Base-by-base conservation (phyloP, 2,797 vertebrate genomes). In the Dicrostonyx torquatus region DNA sequence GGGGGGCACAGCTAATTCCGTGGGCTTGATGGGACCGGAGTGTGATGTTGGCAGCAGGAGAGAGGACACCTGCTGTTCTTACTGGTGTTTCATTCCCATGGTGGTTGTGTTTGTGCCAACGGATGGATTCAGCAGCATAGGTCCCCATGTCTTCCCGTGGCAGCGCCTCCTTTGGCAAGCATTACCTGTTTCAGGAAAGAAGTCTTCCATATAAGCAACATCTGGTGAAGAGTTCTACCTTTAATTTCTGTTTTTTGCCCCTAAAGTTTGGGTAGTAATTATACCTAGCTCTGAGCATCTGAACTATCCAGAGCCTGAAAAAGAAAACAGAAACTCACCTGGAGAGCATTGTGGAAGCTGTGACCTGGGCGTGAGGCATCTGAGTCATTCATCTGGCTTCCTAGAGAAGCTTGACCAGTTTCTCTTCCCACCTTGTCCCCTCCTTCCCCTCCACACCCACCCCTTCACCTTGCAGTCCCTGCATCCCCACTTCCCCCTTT, bases 191-290 rank as follows among this genome's bases (percentile, higher is more conserved):
- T 88, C 83, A 82, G 20, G 7, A 1, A 62, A 73, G 66, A 76
- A 89, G 17, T n/a, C n/a, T 89, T 95, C n/a, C n/a, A 20, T 37
- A 87, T 37, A 31, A 90, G 70, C 60, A 86, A 34, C 76, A 79
- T 94, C 89, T 60, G 34, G 18, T 40, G 66, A 66, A 15, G 34
- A 48, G 70, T 80, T 94, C 90, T 89, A 22, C 53, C 53, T 93
- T 93, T 80, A 24, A 58, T 84, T 91, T 89, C 53, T 87, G 2
- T 6, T 80, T 94, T 77, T 68, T 22, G 31, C 64, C 24, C 89
- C 1, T 43, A 79, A 83, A 76, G 11, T 62, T 84, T 79, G 73
- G 34, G 22, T 94, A 70, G 64, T 80, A 40, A 50, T 83, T 87
- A 64, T 72, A 53, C 9, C 40, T 60, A n/a, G 8, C 18, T 93